phyloP scores from a whole-genome alignment of 2,797 vertebrate species.

The Brachyalestes nurse region DNA sequence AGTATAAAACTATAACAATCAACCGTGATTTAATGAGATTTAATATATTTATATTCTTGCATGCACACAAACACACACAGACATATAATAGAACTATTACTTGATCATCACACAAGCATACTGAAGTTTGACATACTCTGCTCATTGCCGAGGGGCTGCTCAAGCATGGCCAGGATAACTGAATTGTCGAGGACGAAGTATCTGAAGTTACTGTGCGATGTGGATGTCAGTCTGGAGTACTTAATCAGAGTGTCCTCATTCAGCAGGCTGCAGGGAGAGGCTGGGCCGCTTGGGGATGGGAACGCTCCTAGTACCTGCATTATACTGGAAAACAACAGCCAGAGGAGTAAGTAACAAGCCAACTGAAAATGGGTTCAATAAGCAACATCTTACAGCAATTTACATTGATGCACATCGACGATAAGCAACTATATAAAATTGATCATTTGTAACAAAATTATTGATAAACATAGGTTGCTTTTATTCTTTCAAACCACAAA shows the following conservation, averaged over 20 bases:
- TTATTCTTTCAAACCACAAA: too few relatives aligned
- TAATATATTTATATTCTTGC: too few relatives aligned
- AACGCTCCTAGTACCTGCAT: conserved; percentile 90
- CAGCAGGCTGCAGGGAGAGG: conserved; percentile 88
- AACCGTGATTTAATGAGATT: too few relatives aligned
- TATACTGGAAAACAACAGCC: conserved; percentile 72
- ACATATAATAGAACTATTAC: neutral
- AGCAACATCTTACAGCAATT: neutral
- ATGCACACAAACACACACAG: too few relatives aligned
- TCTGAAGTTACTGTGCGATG: conserved; percentile 85
- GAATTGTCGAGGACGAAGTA: conserved; percentile 92
- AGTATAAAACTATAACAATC: too few relatives aligned
- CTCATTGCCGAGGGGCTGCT: conserved; percentile 85
- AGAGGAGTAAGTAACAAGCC: neutral
- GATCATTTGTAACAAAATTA: too few relatives aligned
- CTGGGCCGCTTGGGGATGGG: conserved; percentile 88
- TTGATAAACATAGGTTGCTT: too few relatives aligned
- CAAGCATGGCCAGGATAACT: conserved; percentile 89
- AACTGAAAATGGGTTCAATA: neutral
- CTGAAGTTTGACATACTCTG: conserved; percentile 79
- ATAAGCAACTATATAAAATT: too few relatives aligned
- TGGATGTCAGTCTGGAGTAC: conserved; percentile 83
- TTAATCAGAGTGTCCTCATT: conserved; percentile 88
- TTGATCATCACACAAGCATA: neutral
- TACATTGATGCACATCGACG: neutral